These are phyloP conservation scores for Nerophis lumbriciformis DNA, from an alignment of 2,113 vertebrate species.

Conservation along the genomic window DNA sequence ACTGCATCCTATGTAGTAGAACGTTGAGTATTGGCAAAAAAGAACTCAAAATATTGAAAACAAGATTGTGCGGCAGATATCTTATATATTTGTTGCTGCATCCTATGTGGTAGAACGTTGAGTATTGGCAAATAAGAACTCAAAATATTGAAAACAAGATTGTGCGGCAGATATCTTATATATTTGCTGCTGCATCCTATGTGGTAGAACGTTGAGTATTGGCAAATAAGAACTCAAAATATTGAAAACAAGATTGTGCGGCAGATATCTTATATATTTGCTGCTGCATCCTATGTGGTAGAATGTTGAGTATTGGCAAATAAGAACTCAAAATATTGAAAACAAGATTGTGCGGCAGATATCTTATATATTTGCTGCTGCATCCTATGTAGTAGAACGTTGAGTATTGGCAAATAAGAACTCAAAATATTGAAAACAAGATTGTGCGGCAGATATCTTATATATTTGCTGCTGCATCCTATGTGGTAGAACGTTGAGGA, in stretches of 20 bases:
- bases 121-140: too few species aligned
- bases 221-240: not conserved
- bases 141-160: conserved; percentile 50
- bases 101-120: conserved; percentile 3
- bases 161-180: conserved; percentile 28
- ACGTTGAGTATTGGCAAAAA: conserved; percentile 1
- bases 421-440: conserved; percentile 52
- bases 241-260: too few species aligned
- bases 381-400: conserved; percentile 1
- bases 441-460: conserved; percentile 28
- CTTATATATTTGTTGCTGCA: conserved; percentile 9
- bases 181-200: too few species aligned
- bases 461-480: not conserved
- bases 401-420: too few species aligned
- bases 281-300: conserved; percentile 12
- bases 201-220: conserved; percentile 4
- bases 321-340: not conserved
- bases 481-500: conserved; percentile 3
- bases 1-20: conserved; percentile 11
- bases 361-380: conserved; percentile 9
- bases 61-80: too few species aligned
- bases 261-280: not conserved
- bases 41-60: not conserved
- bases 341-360: too few species aligned
- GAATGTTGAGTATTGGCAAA: conserved; percentile 5